Evolutionary conservation across 35 echinoderm and acorn worm species (phyloP).

Genomic region (Acanthaster planci): DNA sequence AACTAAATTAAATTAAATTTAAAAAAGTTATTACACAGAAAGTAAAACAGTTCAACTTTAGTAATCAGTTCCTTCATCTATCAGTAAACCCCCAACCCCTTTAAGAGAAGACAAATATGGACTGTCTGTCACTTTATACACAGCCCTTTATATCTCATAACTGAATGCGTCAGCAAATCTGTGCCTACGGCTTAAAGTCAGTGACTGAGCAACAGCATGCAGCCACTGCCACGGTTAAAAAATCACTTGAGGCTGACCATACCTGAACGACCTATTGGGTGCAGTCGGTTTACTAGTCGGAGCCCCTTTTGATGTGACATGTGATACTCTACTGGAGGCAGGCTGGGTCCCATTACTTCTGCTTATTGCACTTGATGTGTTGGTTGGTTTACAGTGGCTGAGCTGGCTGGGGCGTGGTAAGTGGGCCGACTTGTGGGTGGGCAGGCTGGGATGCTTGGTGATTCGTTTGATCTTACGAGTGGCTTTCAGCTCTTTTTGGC

Average conservation of each 20-base stretch:
- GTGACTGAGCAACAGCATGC: too few species aligned
- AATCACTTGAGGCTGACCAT: background rate
- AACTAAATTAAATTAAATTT: too few species aligned
- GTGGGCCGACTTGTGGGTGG: slow-evolving; percentile 58
- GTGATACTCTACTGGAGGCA: background rate
- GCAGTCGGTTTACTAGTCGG: slow-evolving; percentile 26
- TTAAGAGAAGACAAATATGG: too few species aligned
- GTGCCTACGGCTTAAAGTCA: too few species aligned
- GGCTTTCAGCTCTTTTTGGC: slow-evolving; percentile 63
- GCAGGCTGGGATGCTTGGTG: slow-evolving; percentile 42
- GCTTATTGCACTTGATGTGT: slow-evolving; percentile 67
- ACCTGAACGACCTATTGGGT: slow-evolving; percentile 61
- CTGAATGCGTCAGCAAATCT: too few species aligned
- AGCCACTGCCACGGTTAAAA: too few species aligned
- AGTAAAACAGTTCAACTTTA: too few species aligned
- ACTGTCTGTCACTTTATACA: too few species aligned
- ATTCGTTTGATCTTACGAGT: slow-evolving; percentile 57
- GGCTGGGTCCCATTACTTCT: slow-evolving; percentile 45
- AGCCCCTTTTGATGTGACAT: slow-evolving; percentile 9
- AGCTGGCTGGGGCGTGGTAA: background rate
- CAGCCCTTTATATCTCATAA: too few species aligned
- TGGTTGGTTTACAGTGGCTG: slow-evolving; percentile 17
- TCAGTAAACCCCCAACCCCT: too few species aligned
- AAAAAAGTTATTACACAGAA: too few species aligned
- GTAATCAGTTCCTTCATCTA: too few species aligned